Evolutionary conservation across 2,888 invertebrate genomes (phyloP), one percentile per base, ranked within the genome.

Genomic region (Rhagonycha fulva): DNA sequence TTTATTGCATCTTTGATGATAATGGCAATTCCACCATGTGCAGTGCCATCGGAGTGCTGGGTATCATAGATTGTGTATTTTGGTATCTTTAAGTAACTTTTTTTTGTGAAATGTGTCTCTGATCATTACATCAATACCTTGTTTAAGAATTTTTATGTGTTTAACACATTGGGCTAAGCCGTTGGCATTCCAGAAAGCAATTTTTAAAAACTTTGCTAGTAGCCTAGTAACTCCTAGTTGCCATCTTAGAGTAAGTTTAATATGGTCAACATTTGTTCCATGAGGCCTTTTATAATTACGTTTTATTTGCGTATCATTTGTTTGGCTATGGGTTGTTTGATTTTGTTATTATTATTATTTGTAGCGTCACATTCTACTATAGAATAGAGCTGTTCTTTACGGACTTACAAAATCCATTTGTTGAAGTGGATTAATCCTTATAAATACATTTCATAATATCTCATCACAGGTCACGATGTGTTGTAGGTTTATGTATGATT

Each of bases 1-100:
- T 78, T 76, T 9, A 76, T 74, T n/a, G 61, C 28, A n/a, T 71
- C 63, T 68, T 66, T 70, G 9, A 74, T 70, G 23, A 78, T 76
- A n/a, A 78, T 67, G 7, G 74, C 74, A 24, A 71, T 68, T 28
- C 75, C 75, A 62, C 69, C 72, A 24, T 75, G 71, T 63, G 77
- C 67, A 24, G 10, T 72, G 14, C 62, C 71, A 61, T 71, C 62
- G 14, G 71, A 71, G 24, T 78, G 78, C 24, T 71, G n/a, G 12
- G 76, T 78, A 28, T 68, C 4, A 14, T 71, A 77, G 3, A 74
- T 14, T 14, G 61, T 67, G 28, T 74, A 76, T 3, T 71, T 66
- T 11, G 69, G 74, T 14, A 76, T 76, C 62, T 62, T 71, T 62
- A 72, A 4, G 47, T 74, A 68, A 47, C 66, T 62, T 66, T 70